Evolutionary conservation across 2,888 invertebrate genomes (phyloP).

Genomic region (Drosophila aldrichi): DNA sequence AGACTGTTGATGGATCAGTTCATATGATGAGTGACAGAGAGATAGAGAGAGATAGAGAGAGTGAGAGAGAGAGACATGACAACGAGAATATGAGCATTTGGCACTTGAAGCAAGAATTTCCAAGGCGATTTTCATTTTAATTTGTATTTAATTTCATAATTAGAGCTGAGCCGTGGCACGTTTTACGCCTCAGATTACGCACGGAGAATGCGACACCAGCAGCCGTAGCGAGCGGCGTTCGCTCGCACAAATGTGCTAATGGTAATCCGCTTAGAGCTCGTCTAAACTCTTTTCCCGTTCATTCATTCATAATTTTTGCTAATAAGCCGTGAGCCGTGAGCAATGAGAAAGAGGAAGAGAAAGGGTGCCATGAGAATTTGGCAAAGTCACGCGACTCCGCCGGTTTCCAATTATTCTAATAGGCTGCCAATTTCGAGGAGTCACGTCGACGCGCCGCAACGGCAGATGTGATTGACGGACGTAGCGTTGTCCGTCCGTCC

Average conservation of each 20-base stretch:
- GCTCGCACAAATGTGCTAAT: conserved; percentile 52
- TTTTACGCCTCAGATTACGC: conserved; percentile 56
- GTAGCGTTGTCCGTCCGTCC: background rate
- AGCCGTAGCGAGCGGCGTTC: conserved; percentile 7
- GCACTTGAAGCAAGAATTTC: conserved; percentile 39
- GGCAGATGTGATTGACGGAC: conserved; percentile 33
- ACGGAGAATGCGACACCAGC: conserved; percentile 52
- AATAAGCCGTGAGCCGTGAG: conserved; percentile 37
- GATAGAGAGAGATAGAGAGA: background rate
- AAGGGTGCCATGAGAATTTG: conserved; percentile 20
- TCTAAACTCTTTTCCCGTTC: conserved; percentile 50
- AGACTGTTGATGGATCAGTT: conserved; percentile 31
- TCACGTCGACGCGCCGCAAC: conserved; percentile 46
- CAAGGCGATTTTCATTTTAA: conserved; percentile 60
- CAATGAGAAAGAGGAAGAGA: background rate
- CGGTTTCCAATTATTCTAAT: conserved; percentile 53
- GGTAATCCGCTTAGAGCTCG: conserved; percentile 62
- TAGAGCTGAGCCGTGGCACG: conserved; percentile 68
- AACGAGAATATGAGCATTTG: conserved; percentile 34
- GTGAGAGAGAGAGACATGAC: conserved; percentile 7
- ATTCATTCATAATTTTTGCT: conserved; percentile 65
- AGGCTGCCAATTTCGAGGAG: conserved; percentile 38
- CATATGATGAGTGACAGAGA: conserved; percentile 32
- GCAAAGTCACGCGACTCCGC: conserved; percentile 52
- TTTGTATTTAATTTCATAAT: conserved; percentile 76